These are phyloP conservation scores for Eupelmus urozonus DNA, from an alignment of 2,888 invertebrate genomes.

Conservation along the genomic window DNA sequence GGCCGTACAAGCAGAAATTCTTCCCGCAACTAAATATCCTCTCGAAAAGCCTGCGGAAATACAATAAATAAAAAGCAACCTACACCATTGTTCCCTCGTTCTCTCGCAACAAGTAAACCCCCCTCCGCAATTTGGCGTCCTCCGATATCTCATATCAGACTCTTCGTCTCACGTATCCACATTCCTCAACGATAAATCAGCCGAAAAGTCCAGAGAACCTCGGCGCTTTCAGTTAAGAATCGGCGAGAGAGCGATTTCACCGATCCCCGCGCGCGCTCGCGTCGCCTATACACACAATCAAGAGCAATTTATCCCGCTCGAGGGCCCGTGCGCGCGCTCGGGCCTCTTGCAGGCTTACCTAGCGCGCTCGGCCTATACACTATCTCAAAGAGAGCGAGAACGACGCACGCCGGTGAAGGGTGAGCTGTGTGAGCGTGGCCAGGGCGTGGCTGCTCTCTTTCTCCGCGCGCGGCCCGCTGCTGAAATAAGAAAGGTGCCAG, in stretches of 20 bases:
- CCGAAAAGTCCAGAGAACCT: neutral
- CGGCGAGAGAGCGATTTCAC: slow-evolving; percentile 40
- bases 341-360: no score
- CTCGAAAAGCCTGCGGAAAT: no score
- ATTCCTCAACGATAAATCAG: slow-evolving; percentile 55
- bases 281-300: slow-evolving; percentile 9
- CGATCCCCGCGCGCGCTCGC: slow-evolving; percentile 39
- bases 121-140: no score
- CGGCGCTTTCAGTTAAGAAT: slow-evolving; percentile 24
- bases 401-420: slow-evolving; percentile 5
- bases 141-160: no score
- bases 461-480: neutral
- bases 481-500: slow-evolving; percentile 74
- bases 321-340: no score
- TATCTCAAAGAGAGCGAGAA: no score
- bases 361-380: no score
- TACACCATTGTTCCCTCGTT: neutral
- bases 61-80: neutral
- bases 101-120: neutral
- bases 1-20: no score
- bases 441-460: slow-evolving; percentile 30
- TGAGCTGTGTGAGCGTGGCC: neutral
- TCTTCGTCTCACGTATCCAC: neutral
- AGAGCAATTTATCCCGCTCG: slow-evolving; percentile 45
- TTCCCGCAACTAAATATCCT: no score